Conservation (phyloP, 2,888 invertebrate genomes). For the Oscheius sp. region DNA sequence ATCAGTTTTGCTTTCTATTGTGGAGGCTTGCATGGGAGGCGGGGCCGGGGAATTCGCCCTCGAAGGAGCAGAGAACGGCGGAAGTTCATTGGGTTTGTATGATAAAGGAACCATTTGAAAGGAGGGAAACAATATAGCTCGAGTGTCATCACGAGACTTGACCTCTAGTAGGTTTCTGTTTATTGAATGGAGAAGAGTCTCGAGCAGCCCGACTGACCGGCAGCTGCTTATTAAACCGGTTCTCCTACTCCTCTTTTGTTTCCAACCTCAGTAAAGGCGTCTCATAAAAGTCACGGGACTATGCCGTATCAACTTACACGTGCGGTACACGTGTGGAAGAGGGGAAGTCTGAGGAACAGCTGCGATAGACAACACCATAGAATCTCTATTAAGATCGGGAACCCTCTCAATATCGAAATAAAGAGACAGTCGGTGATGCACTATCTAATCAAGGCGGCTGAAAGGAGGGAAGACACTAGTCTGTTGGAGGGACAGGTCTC, state of each 20-base stretch:
- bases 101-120: not conserved
- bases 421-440: not conserved
- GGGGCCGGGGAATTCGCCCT: not conserved
- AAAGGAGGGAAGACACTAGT: not conserved
- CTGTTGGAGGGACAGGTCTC: not conserved
- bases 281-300: not conserved
- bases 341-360: too few relatives aligned
- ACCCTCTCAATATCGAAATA: not conserved
- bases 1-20: slow-evolving; percentile 17
- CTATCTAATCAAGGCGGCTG: not conserved
- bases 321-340: not conserved
- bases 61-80: not conserved
- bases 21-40: slow-evolving; percentile 3
- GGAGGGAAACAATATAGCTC: too few relatives aligned
- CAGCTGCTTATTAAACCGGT: too few relatives aligned
- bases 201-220: too few relatives aligned
- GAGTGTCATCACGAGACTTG: too few relatives aligned
- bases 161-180: too few relatives aligned
- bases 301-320: not conserved
- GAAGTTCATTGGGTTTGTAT: not conserved
- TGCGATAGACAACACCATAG: not conserved
- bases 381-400: not conserved
- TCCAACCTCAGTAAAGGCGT: not conserved
- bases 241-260: too few relatives aligned
- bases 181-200: too few relatives aligned